Evolutionary conservation across 2,113 vertebrate genomes (phyloP).

Genomic region (Camelus bactrianus): DNA sequence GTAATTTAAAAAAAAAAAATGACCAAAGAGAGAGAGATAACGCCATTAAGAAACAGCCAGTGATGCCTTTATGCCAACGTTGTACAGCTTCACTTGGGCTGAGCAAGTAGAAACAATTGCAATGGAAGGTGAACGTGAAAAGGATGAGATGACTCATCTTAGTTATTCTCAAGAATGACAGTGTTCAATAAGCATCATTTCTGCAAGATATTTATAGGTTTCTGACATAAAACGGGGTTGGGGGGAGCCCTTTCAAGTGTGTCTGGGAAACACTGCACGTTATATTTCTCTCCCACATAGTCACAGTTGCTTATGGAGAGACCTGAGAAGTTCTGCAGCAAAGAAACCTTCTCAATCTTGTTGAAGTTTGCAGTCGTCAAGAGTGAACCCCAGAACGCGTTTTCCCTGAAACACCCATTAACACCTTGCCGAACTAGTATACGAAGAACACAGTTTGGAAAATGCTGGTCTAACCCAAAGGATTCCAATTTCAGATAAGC

Average conservation of each 20-base stretch:
- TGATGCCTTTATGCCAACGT: constrained; percentile 67
- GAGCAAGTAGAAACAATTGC: constrained; percentile 54
- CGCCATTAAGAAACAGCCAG: constrained; percentile 66
- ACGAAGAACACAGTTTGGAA: not conserved
- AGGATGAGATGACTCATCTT: constrained; percentile 74
- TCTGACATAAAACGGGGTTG: not conserved
- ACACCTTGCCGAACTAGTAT: not conserved
- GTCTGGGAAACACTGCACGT: not conserved
- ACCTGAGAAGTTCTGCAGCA: not conserved
- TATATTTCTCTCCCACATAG: not conserved
- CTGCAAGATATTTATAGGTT: not conserved
- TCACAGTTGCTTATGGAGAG: not conserved
- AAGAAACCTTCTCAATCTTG: not conserved
- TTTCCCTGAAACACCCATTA: not conserved
- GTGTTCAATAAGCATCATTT: constrained; percentile 14
- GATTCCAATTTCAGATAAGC: not conserved
- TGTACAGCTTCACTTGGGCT: constrained; percentile 45
- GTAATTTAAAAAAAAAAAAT: constrained; percentile 35
- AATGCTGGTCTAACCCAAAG: not conserved
- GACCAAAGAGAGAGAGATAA: constrained; percentile 65
- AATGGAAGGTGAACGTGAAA: constrained; percentile 24
- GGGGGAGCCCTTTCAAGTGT: not conserved
- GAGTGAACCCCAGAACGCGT: not conserved
- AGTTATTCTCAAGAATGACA: constrained; percentile 74
- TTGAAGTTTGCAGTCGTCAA: not conserved